Base-by-base conservation (phyloP, 2,888 invertebrate genomes). In the Trisateles emortualis region DNA sequence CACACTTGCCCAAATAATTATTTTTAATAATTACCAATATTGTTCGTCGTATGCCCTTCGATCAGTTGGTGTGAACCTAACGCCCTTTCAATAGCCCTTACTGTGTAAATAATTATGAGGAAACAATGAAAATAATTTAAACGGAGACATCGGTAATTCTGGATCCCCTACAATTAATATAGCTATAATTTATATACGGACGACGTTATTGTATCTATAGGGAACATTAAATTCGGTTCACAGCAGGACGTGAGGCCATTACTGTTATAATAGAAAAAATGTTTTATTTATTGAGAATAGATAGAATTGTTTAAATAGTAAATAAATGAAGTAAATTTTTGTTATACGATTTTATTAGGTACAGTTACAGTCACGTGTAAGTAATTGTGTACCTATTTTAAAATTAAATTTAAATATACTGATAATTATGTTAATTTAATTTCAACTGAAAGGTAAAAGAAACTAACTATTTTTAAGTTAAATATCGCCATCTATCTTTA, bases 141-240 rank as follows among this genome's bases (percentile, higher is more conserved):
- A 53, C 32, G 39, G 58, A 32, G 70, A 74, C 77, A 74, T 69
- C 68, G 72, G 67, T 79, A 81, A 82, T 76, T 73, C 71, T 59
- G 47, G 63, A 65, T 70, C 75, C 84, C 83, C 78, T 68, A 67
- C 83, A 77, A 84, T 87, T 87, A 86, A 84, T 86, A 81, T 64
- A 72, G 70, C 50, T 74, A 84, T 91, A 86, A 88, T 86, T 84
- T 81, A 76, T 67, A 54, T 59, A 59, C 48, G 41, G 42, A 52
- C 43, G 64, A 64, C 68, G 60, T 67, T 74, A 66, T 64, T 66
- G 52, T 72, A 61, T 52, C 52, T 56, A 50, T 41, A 46, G 54
- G 53, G 59, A 49, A 57, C 48, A 59, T 62, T 60, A 52, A 48
- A 46, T 60, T 64, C 47, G 52, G 59, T 54, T 33, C 62, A 49